phyloP scores from a whole-genome alignment of 2,113 vertebrate species.

The Rhabdomys dilectus region DNA sequence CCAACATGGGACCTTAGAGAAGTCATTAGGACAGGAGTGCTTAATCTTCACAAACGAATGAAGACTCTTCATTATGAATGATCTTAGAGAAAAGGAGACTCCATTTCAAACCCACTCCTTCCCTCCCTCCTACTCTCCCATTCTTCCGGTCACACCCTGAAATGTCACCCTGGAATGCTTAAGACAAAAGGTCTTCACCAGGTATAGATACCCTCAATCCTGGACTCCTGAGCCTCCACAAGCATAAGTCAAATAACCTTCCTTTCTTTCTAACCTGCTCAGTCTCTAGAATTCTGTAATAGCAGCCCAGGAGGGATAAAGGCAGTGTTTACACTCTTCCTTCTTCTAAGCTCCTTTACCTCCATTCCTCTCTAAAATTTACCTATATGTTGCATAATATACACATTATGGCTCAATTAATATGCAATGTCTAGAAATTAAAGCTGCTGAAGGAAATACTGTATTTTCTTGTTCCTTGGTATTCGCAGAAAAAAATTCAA shows the following conservation, averaged over 20 bases:
- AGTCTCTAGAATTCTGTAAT: not conserved
- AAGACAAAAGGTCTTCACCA: not conserved
- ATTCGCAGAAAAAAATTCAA: slow-evolving; percentile 3
- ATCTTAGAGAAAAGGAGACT: not conserved
- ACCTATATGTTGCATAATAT: not conserved
- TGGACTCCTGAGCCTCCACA: not conserved
- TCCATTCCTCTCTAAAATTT: not conserved
- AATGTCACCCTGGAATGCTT: not conserved
- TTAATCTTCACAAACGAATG: not conserved
- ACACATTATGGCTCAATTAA: not conserved
- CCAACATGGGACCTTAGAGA: not conserved
- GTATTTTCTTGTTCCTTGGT: slow-evolving; percentile 6
- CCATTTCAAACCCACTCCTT: not conserved
- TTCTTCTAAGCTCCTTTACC: not conserved
- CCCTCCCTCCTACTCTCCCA: not conserved
- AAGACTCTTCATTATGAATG: not conserved
- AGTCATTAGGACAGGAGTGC: not conserved
- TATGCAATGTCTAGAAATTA: not conserved
- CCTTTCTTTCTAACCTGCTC: not conserved
- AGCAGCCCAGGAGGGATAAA: not conserved
- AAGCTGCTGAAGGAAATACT: slow-evolving; percentile 27
- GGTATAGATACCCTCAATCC: fast-evolving
- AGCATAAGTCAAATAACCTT: not conserved
- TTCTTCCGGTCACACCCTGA: not conserved
- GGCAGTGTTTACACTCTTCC: not conserved